phyloP scores from a whole-genome alignment of 2,797 vertebrate genomes.

The Chrosomus eos region DNA sequence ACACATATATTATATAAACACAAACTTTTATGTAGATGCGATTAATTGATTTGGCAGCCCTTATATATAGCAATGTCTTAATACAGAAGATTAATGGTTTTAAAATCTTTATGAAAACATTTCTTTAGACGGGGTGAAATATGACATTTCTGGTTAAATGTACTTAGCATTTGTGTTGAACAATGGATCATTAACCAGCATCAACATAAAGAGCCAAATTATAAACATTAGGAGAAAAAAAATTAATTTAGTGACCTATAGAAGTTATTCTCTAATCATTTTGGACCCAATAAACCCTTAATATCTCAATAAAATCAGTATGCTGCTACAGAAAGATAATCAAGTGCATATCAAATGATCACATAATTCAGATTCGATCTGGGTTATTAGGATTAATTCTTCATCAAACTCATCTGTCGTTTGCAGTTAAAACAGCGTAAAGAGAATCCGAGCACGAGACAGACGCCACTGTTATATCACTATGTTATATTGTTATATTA shows the following conservation, averaged over 20 bases:
- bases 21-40: too few relatives aligned
- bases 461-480: conserved; percentile 24
- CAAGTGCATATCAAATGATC: neutral
- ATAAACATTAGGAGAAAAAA: neutral
- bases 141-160: neutral
- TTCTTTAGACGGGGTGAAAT: neutral
- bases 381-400: neutral
- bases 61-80: neutral
- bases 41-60: too few relatives aligned
- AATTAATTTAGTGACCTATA: neutral
- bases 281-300: neutral
- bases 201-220: neutral
- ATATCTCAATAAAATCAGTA: neutral
- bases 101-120: neutral
- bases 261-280: neutral
- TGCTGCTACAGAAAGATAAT: neutral
- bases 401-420: neutral
- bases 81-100: neutral
- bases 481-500: conserved; percentile 21
- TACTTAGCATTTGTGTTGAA: neutral
- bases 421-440: neutral
- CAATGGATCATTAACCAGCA: neutral
- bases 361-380: neutral
- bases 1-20: too few relatives aligned
- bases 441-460: conserved; percentile 11